These are phyloP conservation scores for Nyctalus aviator DNA, from an alignment of 2,797 vertebrate genomes.

Conservation along the genomic window DNA sequence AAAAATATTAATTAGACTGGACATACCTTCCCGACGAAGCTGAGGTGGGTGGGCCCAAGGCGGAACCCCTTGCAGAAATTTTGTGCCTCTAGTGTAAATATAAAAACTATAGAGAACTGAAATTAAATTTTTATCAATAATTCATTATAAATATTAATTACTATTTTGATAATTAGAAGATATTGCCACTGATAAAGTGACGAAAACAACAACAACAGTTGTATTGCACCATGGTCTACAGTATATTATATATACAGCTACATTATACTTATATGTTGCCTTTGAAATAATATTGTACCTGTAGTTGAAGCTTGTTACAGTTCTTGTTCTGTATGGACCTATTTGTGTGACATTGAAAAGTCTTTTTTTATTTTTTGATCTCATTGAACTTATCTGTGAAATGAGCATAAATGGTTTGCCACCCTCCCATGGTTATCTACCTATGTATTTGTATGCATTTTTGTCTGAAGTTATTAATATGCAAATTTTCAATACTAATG, in stretches of 20 bases:
- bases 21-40: too few relatives aligned
- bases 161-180: neutral
- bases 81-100: neutral
- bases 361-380: constrained; percentile 17
- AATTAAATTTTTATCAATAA: constrained; percentile 18
- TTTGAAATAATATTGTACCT: constrained; percentile 3
- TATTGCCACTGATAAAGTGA: neutral
- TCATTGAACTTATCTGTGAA: constrained; percentile 7
- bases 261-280: neutral
- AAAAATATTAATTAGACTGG: too few relatives aligned
- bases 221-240: neutral
- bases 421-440: neutral
- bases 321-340: neutral
- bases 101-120: neutral
- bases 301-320: neutral
- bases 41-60: too few relatives aligned
- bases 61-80: too few relatives aligned
- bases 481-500: neutral
- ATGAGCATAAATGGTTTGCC: neutral
- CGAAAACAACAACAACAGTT: neutral
- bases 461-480: neutral
- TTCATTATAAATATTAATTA: constrained; percentile 6
- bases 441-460: neutral
- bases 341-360: neutral
- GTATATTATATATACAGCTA: neutral